These are phyloP conservation scores for Lordiphosa andalusiaca DNA, from an alignment of 2,888 invertebrate genomes.

Conservation along the genomic window DNA sequence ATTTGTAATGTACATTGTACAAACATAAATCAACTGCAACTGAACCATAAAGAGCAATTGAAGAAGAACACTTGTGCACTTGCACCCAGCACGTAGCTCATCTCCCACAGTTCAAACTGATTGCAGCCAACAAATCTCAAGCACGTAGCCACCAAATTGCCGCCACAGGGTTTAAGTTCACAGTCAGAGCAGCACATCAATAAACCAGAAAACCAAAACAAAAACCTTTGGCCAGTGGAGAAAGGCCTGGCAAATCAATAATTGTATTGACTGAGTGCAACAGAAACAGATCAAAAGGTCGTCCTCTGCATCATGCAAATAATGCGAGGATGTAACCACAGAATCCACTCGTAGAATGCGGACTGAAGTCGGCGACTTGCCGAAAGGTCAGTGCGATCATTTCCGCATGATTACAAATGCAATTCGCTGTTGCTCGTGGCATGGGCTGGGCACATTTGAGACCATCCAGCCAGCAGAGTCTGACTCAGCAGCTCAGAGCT, in stretches of 20 bases:
- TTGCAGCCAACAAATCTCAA: slow-evolving; percentile 48
- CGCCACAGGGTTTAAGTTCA: slow-evolving; percentile 30
- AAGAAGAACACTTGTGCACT: slow-evolving; percentile 5
- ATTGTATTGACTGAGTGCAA: slow-evolving; percentile 66
- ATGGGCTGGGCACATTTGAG: slow-evolving; percentile 13
- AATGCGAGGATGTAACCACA: slow-evolving; percentile 32
- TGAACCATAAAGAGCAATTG: too few species aligned
- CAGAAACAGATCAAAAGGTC: slow-evolving; percentile 76
- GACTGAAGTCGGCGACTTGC: slow-evolving; percentile 58
- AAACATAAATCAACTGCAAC: too few species aligned
- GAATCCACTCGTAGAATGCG: slow-evolving; percentile 39
- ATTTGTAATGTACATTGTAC: too few species aligned
- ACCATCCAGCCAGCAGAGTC: not conserved
- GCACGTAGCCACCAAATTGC: slow-evolving; percentile 62
- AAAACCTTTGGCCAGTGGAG: slow-evolving; percentile 21
- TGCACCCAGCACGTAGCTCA: slow-evolving; percentile 26
- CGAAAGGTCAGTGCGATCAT: slow-evolving; percentile 78
- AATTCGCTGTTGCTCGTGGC: slow-evolving; percentile 51
- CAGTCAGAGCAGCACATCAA: slow-evolving; percentile 32
- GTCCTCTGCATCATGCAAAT: slow-evolving; percentile 52
- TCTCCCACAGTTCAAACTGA: slow-evolving; percentile 56
- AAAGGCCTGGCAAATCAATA: slow-evolving; percentile 66
- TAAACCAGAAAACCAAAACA: slow-evolving; percentile 15
- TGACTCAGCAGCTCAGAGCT: not conserved
- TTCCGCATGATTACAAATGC: slow-evolving; percentile 78